phyloP scores from a whole-genome alignment of 2,797 vertebrate genomes.

The Vespertilio murinus region DNA sequence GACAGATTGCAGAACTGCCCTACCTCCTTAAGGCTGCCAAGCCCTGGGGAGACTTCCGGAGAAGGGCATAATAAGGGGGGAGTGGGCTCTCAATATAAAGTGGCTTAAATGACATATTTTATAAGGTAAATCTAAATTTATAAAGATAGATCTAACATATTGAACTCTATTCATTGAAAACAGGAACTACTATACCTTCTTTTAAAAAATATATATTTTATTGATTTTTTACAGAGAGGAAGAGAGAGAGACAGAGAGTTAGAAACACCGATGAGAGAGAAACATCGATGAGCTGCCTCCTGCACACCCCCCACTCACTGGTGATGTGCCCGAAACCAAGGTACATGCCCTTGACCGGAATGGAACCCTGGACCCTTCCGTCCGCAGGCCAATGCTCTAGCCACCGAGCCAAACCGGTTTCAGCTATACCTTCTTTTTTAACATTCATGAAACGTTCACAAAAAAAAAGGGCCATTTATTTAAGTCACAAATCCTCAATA shows the following conservation, averaged over 20 bases:
- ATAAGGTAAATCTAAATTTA: background rate
- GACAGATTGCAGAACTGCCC: background rate
- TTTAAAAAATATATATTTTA: too few relatives aligned
- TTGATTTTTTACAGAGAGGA: too few relatives aligned
- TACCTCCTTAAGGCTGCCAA: background rate
- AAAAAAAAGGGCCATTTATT: background rate
- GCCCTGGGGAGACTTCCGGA: background rate
- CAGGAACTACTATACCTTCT: background rate
- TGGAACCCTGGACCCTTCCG: too few relatives aligned
- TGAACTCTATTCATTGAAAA: background rate
- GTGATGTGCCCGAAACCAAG: too few relatives aligned
- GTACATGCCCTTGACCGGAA: too few relatives aligned
- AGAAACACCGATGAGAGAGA: too few relatives aligned
- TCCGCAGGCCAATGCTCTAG: too few relatives aligned
- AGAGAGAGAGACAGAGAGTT: too few relatives aligned
- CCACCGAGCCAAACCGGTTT: too few relatives aligned
- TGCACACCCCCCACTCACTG: too few relatives aligned
- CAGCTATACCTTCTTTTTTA: background rate
- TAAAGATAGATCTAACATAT: background rate
- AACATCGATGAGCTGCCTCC: too few relatives aligned
- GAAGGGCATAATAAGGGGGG: background rate
- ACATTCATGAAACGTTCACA: background rate
- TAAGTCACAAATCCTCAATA: background rate
- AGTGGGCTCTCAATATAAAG: background rate
- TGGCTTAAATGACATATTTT: background rate